phyloP scores from a whole-genome alignment of 2,888 invertebrate species.

The Catocala fraxini region DNA sequence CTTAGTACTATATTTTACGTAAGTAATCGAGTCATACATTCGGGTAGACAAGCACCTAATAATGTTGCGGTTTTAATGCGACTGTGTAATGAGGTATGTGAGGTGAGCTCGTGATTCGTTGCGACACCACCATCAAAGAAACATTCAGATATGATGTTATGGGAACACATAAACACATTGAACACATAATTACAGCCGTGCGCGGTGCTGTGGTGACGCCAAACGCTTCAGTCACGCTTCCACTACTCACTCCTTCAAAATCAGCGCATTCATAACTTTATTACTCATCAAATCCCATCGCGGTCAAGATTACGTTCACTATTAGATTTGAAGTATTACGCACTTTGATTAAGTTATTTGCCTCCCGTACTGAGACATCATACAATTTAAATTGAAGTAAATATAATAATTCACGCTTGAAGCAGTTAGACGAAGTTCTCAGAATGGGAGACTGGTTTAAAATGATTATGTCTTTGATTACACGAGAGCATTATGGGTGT shows the following conservation, averaged over 20 bases:
- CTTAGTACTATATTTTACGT: background rate
- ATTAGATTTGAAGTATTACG: slow-evolving; percentile 59
- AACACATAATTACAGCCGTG: slow-evolving; percentile 61
- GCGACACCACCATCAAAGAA: slow-evolving; percentile 42
- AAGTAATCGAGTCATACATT: slow-evolving; percentile 17
- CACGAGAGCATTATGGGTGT: slow-evolving; percentile 52
- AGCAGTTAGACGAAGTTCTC: slow-evolving; percentile 54
- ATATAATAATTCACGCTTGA: slow-evolving; percentile 56
- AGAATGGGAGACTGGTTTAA: slow-evolving; percentile 56
- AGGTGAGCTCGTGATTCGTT: slow-evolving; percentile 22
- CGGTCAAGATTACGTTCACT: slow-evolving; percentile 70
- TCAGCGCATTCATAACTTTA: slow-evolving; percentile 66
- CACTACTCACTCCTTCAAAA: slow-evolving; percentile 58
- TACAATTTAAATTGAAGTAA: slow-evolving; percentile 47
- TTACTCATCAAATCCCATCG: slow-evolving; percentile 68
- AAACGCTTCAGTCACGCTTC: slow-evolving; percentile 71
- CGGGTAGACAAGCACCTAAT: slow-evolving; percentile 17
- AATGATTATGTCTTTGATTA: slow-evolving; percentile 59
- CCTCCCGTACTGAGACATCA: slow-evolving; percentile 39
- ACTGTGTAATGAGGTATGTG: slow-evolving; percentile 24
- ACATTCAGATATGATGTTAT: slow-evolving; percentile 63
- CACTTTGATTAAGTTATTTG: slow-evolving; percentile 66
- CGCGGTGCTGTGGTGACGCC: slow-evolving; percentile 59
- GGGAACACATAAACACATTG: slow-evolving; percentile 58
- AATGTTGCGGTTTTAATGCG: slow-evolving; percentile 51